Conservation (phyloP, 2,888 invertebrate genomes). For the Melieria crassipennis region DNA sequence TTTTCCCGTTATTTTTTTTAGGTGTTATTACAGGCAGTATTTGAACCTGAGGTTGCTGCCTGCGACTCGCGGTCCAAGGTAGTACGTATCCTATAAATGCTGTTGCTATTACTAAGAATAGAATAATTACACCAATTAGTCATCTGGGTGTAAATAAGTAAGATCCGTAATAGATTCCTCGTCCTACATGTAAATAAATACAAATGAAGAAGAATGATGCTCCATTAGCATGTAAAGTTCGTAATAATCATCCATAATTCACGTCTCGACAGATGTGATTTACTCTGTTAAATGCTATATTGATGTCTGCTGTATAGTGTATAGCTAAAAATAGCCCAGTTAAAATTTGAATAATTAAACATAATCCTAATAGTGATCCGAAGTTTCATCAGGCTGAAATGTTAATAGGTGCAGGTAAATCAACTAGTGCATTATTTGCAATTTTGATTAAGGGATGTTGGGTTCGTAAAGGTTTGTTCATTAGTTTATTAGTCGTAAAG, state of each 20-base stretch:
- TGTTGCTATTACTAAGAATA: slow-evolving; percentile 75
- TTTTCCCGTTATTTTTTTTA: too few species aligned
- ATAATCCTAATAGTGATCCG: too few species aligned
- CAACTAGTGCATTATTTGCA: neutral
- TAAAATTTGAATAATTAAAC: too few species aligned
- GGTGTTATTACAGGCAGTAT: too few species aligned
- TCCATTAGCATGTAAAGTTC: slow-evolving; percentile 73
- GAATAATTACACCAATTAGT: slow-evolving; percentile 72
- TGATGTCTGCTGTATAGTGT: slow-evolving; percentile 74
- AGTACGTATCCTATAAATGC: slow-evolving; percentile 82
- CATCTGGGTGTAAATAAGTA: slow-evolving; percentile 71
- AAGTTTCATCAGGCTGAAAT: neutral
- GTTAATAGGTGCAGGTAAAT: neutral
- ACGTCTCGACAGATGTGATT: slow-evolving; percentile 72
- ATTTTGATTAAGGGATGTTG: neutral
- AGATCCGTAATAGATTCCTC: slow-evolving; percentile 71
- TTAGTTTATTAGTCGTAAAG: neutral
- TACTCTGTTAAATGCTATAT: slow-evolving; percentile 73
- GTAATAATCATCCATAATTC: neutral
- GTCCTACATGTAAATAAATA: slow-evolving; percentile 75
- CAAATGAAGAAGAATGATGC: slow-evolving; percentile 79
- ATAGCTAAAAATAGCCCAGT: slow-evolving; percentile 70
- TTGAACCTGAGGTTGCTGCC: too few species aligned
- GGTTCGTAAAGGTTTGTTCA: neutral
- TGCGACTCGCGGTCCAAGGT: slow-evolving; percentile 13